Conservation (phyloP, 2,888 invertebrate species). For the Sphecodes monilicornis region DNA sequence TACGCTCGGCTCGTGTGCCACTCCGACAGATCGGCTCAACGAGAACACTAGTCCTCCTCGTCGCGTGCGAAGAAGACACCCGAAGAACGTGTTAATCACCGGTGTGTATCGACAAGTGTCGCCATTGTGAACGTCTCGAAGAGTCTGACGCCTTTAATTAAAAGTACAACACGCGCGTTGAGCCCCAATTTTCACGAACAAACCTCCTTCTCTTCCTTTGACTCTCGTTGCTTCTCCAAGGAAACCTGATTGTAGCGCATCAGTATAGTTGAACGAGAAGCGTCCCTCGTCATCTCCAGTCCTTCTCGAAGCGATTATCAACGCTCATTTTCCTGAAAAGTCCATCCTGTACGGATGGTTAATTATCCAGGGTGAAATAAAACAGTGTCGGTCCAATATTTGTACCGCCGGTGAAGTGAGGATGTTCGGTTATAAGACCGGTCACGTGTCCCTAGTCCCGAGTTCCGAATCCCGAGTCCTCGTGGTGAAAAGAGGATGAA, state of each 20-base stretch:
- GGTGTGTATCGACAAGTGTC: neutral
- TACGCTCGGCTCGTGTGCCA: slow-evolving; percentile 15
- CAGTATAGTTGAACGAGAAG: too few species aligned
- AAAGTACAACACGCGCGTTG: neutral
- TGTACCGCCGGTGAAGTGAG: neutral
- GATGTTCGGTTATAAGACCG: neutral
- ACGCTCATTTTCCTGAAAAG: too few species aligned
- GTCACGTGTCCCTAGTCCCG: too few species aligned
- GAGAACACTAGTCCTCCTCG: neutral
- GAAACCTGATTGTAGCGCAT: neutral
- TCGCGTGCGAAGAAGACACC: neutral
- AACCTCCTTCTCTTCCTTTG: neutral
- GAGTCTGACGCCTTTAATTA: neutral
- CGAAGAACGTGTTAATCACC: neutral
- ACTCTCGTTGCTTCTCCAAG: neutral
- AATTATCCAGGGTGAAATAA: neutral
- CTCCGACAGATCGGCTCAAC: neutral
- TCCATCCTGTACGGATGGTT: too few species aligned
- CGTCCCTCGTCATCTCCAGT: too few species aligned
- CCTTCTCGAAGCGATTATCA: too few species aligned
- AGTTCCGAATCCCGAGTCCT: too few species aligned
- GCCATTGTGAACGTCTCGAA: neutral
- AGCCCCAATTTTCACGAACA: neutral
- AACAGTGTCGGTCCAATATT: neutral
- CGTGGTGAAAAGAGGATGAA: neutral